Base-by-base conservation (phyloP, 53 echinoderm and acorn worm genomes). In the Zoroaster sp. region DNA sequence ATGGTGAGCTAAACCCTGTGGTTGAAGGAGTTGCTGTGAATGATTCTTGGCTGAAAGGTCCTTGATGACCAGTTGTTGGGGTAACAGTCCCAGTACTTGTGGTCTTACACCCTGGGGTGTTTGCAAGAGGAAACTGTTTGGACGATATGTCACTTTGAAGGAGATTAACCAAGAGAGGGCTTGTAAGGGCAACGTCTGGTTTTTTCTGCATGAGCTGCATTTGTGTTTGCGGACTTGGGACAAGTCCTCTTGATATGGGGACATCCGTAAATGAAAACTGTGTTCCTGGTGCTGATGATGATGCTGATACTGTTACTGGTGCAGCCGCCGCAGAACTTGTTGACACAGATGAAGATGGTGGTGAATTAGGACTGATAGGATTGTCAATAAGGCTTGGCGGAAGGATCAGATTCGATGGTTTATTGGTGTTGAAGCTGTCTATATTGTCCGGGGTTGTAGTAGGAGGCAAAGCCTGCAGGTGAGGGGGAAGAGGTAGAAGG, bases 121-220 rank as follows among this genome's bases (percentile, higher is more conserved):
- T 71, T 36, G 52, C 49, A 59, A 95, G 88, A 35, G 97, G 94
- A 73, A 97, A 95, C 88, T 97, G 98, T 13, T 92, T 97, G 12
- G 95, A 88, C 1, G 98, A 88, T 18, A 95, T 94, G 53, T 97
- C 98, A 83, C 94, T 95, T 74, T 97, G 98, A 15, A 97, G 90
- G 9, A 97, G 91, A 89, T 95, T 94, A 1, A 97, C 98, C 70
- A 97, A 74, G 30, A 97, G 85, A 11, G 98, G 98, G 72, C 98
- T 97, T 12, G 98, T 97, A 25, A 97, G 85, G 12, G 98, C 90
- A 20, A 95, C 98, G 70, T 93, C 93, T 18, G 91, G 88, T 35
- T 88, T 86, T 59, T 89, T 93, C 69, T 89, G 81, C 35, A 76
- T 33, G 25, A 81, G 55, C 74, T 66, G 69, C 55, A 52, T 71